phyloP scores from a whole-genome alignment of 2,797 vertebrate genomes.

The Gila robusta region DNA sequence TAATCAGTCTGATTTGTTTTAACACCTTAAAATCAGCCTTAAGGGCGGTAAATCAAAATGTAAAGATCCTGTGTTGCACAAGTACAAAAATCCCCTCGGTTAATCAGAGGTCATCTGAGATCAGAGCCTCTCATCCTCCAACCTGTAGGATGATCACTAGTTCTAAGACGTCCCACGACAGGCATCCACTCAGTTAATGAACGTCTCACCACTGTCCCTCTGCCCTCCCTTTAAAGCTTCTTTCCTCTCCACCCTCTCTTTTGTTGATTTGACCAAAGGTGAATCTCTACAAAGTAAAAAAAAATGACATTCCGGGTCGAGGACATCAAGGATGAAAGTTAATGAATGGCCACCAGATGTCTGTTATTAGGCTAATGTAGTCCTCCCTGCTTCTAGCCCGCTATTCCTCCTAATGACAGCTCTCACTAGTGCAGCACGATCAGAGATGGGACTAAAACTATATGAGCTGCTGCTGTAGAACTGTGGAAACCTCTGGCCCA shows the following conservation, averaged over 20 bases:
- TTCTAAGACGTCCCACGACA: constrained; percentile 52
- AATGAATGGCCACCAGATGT: constrained; percentile 88
- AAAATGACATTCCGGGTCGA: constrained; percentile 79
- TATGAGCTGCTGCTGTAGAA: not conserved
- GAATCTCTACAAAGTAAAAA: constrained; percentile 77
- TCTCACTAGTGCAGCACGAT: constrained; percentile 6
- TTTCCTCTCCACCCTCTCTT: constrained; percentile 64
- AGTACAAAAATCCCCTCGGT: not conserved
- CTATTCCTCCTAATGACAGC: not conserved
- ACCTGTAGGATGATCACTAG: constrained; percentile 47
- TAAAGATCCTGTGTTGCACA: constrained; percentile 1
- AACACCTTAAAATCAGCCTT: no score
- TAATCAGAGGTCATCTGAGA: constrained; percentile 30
- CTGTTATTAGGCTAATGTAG: constrained; percentile 85
- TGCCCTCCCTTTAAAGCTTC: constrained; percentile 44
- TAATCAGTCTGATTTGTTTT: no score
- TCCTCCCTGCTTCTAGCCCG: constrained; percentile 68
- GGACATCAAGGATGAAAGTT: constrained; percentile 83
- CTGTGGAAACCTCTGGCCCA: constrained; percentile 45
- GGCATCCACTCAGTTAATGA: constrained; percentile 67
- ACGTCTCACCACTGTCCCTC: constrained; percentile 41
- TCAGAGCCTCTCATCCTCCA: constrained; percentile 12
- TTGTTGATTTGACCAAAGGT: constrained; percentile 74
- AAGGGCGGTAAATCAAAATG: not conserved
- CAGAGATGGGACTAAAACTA: not conserved